Conservation (phyloP, 1,140 invertebrate species). For the Drosophila sechellia region DNA sequence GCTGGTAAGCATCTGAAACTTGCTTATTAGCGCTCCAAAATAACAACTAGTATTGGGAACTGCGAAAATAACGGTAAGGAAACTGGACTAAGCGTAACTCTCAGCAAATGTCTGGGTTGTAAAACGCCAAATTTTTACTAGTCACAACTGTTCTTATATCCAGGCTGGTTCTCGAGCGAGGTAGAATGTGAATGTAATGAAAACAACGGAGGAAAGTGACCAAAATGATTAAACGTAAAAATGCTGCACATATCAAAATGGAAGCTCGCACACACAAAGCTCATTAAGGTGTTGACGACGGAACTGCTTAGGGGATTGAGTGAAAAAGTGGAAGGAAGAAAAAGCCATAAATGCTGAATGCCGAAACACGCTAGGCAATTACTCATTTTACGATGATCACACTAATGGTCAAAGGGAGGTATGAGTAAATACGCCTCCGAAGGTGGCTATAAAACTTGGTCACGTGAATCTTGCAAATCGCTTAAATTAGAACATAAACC, state of each 20-base stretch:
- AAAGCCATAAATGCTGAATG: slow-evolving; percentile 46
- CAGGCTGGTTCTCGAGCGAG: slow-evolving; percentile 26
- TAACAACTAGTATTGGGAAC: neutral
- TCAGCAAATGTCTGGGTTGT: slow-evolving; percentile 46
- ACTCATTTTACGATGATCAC: slow-evolving; percentile 74
- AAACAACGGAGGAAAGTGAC: slow-evolving; percentile 35
- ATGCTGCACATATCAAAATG: slow-evolving; percentile 58
- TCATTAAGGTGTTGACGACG: slow-evolving; percentile 45
- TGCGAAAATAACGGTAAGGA: neutral
- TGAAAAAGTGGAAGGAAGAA: neutral
- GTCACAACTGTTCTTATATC: slow-evolving; percentile 53
- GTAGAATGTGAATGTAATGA: slow-evolving; percentile 51
- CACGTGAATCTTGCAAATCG: slow-evolving; percentile 55
- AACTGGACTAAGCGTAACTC: slow-evolving; percentile 10
- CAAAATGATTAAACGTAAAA: slow-evolving; percentile 75
- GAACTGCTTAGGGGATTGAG: neutral
- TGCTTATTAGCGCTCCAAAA: slow-evolving; percentile 3
- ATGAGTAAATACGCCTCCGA: slow-evolving; percentile 42
- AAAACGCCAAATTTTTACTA: slow-evolving; percentile 60
- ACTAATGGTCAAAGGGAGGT: slow-evolving; percentile 60
- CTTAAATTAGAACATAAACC: slow-evolving; percentile 51
- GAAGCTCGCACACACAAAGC: slow-evolving; percentile 39
- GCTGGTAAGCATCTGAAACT: slow-evolving; percentile 53
- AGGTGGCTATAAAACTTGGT: slow-evolving; percentile 5
- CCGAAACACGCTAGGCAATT: slow-evolving; percentile 71